Base-by-base conservation (phyloP, 2,113 vertebrate genomes). In the Edolisoma coerulescens region DNA sequence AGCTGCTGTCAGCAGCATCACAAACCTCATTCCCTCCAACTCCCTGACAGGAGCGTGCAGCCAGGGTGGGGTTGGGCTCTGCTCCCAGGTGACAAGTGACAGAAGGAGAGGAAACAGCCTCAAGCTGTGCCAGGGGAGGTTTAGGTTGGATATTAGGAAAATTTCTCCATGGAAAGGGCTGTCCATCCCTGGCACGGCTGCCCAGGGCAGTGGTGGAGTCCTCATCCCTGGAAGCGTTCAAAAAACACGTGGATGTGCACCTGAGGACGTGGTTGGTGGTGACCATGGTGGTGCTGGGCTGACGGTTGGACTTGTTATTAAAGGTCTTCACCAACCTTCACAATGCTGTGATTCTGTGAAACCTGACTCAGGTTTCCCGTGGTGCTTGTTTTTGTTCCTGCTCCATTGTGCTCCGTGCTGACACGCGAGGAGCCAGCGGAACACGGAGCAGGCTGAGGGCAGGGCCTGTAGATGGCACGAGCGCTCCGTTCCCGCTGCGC, bases 221-320 rank as follows among this genome's bases (percentile, higher is more conserved):
- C 16, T 16, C 53, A 21, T 8, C 28, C 23, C 19, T 26, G 39
- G 11, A 53, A 68, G 5, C 4, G 17, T 41, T 61, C 11, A 32
- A 5, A 17, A 53, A 22, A 12, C 41, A 9, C 9, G 0, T 42
- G 54, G n/a, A 9, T 70, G 79, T 84, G 32, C 71, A 56, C 49
- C 19, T 56, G 41, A 26, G 70, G 39, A 33, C 7, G 2, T 7
- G n/a, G 7, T 14, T n/a, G 14, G 30, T 53, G 24, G 14, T 89
- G 52, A 26, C 54, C n/a, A 1, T 3, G 23, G 19, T 16, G 26
- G 47, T 27, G 70, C 70, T 10, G 47, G n/a, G 33, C 45, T 89
- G n/a, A 23, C 1, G 1, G n/a, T 10, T 63, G 7, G 20, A 19
- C n/a, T 68, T 2, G 0, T 3, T 69, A 3, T 32, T 41, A 13